These are phyloP conservation scores for Calephelis perditalis DNA, from an alignment of 2,888 invertebrate species.

Conservation along the genomic window DNA sequence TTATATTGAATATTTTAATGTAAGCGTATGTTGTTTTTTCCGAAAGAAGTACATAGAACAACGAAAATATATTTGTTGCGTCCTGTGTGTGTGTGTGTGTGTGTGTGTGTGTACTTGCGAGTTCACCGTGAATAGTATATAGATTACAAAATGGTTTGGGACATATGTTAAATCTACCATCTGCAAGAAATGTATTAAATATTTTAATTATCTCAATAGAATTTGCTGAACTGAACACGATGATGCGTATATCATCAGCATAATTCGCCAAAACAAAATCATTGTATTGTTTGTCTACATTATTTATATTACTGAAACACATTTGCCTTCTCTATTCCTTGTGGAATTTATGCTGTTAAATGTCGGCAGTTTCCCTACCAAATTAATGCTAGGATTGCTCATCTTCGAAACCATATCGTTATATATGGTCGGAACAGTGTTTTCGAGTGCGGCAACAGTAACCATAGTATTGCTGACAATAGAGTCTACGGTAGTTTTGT, in stretches of 20 bases:
- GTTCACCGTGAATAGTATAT: too few relatives aligned
- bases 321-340: conserved; percentile 4
- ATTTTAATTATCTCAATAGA: background rate
- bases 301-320: conserved; percentile 4
- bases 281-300: background rate
- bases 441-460: background rate
- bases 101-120: too few relatives aligned
- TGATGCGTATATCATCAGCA: background rate
- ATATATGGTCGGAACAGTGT: conserved; percentile 4
- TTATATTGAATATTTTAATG: too few relatives aligned
- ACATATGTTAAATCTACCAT: too few relatives aligned
- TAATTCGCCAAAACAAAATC: conserved; percentile 2
- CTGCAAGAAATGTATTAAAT: background rate
- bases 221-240: conserved; percentile 1
- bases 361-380: background rate
- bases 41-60: too few relatives aligned
- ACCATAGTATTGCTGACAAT: conserved; percentile 3
- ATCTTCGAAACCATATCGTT: conserved; percentile 1
- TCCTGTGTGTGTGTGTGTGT: too few relatives aligned
- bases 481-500: background rate
- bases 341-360: background rate
- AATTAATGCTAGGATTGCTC: conserved; percentile 1
- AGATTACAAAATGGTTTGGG: too few relatives aligned
- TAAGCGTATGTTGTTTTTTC: too few relatives aligned
- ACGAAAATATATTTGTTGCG: too few relatives aligned